These are phyloP conservation scores for Rhagium mordax DNA, from an alignment of 2,888 invertebrate genomes.

Conservation along the genomic window DNA sequence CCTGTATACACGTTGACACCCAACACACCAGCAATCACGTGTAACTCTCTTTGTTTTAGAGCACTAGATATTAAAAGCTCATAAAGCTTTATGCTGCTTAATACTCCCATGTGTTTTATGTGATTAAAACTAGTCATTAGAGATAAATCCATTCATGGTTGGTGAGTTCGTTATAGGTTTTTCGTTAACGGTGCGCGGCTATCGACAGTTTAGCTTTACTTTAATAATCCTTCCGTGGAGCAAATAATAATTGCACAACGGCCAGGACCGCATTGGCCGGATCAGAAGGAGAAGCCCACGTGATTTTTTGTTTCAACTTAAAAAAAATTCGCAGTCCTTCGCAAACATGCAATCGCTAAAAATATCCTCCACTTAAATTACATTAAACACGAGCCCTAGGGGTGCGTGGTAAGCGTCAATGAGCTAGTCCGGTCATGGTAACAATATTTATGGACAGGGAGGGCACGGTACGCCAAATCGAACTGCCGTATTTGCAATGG, in stretches of 20 bases:
- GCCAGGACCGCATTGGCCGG: not conserved
- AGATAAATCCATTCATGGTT: constrained; percentile 49
- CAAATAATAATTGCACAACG: constrained; percentile 51
- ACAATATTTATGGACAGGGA: constrained; percentile 17
- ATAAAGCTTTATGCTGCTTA: constrained; percentile 12
- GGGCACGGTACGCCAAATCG: constrained; percentile 19
- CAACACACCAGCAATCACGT: not conserved
- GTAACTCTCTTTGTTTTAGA: not conserved
- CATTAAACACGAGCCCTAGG: not conserved
- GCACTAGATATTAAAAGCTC: constrained; percentile 3
- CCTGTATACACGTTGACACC: not conserved
- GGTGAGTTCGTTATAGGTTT: constrained; percentile 42
- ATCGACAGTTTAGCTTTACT: constrained; percentile 42
- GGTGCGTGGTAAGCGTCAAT: not conserved
- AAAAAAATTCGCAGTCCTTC: too few species aligned
- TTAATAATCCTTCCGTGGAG: constrained; percentile 46
- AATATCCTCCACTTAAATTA: not conserved
- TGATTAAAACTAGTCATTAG: constrained; percentile 47
- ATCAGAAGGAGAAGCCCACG: too few species aligned
- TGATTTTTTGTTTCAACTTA: too few species aligned
- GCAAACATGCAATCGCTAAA: too few species aligned
- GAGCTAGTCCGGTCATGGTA: constrained; percentile 14
- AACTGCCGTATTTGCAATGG: constrained; percentile 41
- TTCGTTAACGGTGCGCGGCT: constrained; percentile 45
- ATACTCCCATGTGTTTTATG: constrained; percentile 29